Percentiles rank a stretch among this genome's conserved stretches.
phyloP scores from a whole-genome alignment of 1,140 invertebrate genomes.

The Camponotus pennsylvanicus region DNA sequence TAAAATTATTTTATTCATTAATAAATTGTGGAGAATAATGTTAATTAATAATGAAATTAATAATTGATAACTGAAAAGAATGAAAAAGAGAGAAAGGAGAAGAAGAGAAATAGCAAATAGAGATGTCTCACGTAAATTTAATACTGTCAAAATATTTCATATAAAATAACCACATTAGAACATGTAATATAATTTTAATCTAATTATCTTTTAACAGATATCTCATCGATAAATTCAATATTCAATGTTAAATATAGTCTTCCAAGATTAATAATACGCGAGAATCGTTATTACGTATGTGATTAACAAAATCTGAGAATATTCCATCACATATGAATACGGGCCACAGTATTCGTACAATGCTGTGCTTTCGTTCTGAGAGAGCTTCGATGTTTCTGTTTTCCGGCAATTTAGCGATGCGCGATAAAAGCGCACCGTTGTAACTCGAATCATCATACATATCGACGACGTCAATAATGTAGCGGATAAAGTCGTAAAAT shows the following conservation, averaged over 20 bases:
- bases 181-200: slow-evolving; percentile 7
- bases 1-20: not conserved
- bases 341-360: slow-evolving; percentile 15
- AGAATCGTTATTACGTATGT: slow-evolving; percentile 1
- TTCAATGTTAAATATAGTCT: not conserved
- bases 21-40: not conserved
- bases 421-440: slow-evolving; percentile 42
- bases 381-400: not conserved
- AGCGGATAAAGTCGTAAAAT: slow-evolving; percentile 55
- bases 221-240: slow-evolving; percentile 22
- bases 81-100: not conserved
- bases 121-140: not conserved
- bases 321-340: slow-evolving; percentile 42
- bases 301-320: slow-evolving; percentile 10
- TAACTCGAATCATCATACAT: slow-evolving; percentile 47
- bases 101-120: not conserved
- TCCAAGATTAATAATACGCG: slow-evolving; percentile 18
- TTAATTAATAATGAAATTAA: not conserved
- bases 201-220: not conserved
- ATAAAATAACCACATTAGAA: not conserved
- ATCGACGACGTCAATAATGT: slow-evolving; percentile 12
- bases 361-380: slow-evolving; percentile 9
- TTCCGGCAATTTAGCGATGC: slow-evolving; percentile 11
- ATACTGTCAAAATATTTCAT: not conserved
- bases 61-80: not conserved